Percentiles rank a stretch among this genome's conserved stretches.
Conservation (phyloP, 2,113 vertebrate species). For the Sorex araneus region DNA sequence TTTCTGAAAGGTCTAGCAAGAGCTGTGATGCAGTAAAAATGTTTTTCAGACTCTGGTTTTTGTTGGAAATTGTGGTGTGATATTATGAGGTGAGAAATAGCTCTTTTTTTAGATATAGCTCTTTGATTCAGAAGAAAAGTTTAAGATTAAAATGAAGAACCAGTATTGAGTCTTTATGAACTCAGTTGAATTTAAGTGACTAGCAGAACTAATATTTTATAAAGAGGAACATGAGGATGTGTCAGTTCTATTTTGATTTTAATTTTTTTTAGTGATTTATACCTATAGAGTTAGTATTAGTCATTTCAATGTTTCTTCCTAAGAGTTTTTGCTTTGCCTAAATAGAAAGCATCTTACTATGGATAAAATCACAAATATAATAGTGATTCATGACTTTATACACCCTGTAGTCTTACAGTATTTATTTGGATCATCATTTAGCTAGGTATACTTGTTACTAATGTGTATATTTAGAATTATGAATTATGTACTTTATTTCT, state of each 20-base stretch:
- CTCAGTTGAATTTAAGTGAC: background rate
- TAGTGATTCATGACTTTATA: slow-evolving; percentile 11
- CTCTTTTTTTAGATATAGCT: too few species aligned
- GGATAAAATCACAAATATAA: slow-evolving; percentile 43
- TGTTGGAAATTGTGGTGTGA: slow-evolving; percentile 41
- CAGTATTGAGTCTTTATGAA: slow-evolving; percentile 46
- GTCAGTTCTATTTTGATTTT: slow-evolving; percentile 12
- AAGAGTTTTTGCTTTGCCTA: slow-evolving; percentile 38
- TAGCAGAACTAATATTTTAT: slow-evolving; percentile 61
- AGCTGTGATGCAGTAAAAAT: slow-evolving; percentile 56
- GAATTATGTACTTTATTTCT: slow-evolving; percentile 47
- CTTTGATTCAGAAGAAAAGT: slow-evolving; percentile 21
- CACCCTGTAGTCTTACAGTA: background rate
- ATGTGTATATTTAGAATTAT: slow-evolving; percentile 60
- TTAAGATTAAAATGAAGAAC: slow-evolving; percentile 55
- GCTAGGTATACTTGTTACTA: background rate
- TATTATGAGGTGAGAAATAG: background rate
- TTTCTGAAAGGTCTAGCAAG: background rate
- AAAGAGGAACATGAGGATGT: background rate
- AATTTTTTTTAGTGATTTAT: slow-evolving; percentile 57
- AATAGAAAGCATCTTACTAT: slow-evolving; percentile 38
- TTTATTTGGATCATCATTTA: slow-evolving; percentile 54
- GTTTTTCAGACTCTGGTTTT: slow-evolving; percentile 69
- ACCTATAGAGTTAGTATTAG: background rate
- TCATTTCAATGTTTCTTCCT: slow-evolving; percentile 25